A percentile compares a stretch with the other conserved stretches of the same genome.
Evolutionary conservation across 2,888 invertebrate species (phyloP).

Genomic region (Syritta pipiens): DNA sequence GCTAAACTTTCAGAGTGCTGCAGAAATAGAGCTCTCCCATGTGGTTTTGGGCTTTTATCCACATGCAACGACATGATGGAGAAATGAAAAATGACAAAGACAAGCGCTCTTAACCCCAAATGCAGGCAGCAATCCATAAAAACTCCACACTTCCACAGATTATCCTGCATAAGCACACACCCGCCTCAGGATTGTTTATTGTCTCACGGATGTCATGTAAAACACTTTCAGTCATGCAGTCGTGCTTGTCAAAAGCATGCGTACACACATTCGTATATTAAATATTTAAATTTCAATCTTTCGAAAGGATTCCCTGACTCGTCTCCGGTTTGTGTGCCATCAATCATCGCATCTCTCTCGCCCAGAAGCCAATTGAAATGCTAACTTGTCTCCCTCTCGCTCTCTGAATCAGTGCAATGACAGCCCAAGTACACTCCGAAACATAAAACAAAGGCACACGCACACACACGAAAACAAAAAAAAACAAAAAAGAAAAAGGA

Average conservation of each 20-base stretch:
- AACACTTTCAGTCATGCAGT: background rate
- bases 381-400: constrained; percentile 6
- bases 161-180: background rate
- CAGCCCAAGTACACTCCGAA: constrained; percentile 18
- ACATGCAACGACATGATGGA: too few relatives aligned
- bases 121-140: background rate
- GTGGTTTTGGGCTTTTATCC: too few relatives aligned
- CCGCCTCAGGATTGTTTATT: background rate
- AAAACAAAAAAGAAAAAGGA: background rate
- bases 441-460: constrained; percentile 29
- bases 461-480: too few relatives aligned
- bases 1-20: too few relatives aligned
- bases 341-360: constrained; percentile 31
- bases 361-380: constrained; percentile 34
- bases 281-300: constrained; percentile 55
- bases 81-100: too few relatives aligned
- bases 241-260: too few relatives aligned
- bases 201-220: background rate
- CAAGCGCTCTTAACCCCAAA: too few relatives aligned
- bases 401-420: constrained; percentile 31
- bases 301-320: constrained; percentile 10
- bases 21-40: too few relatives aligned
- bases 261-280: constrained; percentile 26
- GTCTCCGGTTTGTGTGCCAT: constrained; percentile 37
- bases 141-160: background rate